Percentiles rank a stretch among this genome's conserved stretches.
Evolutionary conservation across 1,140 invertebrate genomes (phyloP).

Genomic region (Cydia strobilella): DNA sequence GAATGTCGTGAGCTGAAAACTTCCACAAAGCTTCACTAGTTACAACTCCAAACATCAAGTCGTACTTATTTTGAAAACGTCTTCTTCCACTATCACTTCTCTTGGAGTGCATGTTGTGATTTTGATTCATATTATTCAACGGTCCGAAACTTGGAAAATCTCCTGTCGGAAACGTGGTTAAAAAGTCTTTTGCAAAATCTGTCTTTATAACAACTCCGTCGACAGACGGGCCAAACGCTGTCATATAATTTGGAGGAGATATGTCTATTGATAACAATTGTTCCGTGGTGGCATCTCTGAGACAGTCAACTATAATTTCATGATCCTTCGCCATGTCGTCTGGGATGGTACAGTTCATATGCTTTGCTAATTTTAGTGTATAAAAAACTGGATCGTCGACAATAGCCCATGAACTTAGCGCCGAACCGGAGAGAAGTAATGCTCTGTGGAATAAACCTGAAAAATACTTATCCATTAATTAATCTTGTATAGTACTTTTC

Average conservation of each 20-base stretch:
- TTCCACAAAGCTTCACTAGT: conserved; percentile 91
- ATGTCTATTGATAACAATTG: conserved; percentile 90
- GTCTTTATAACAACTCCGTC: conserved; percentile 93
- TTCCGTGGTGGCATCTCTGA: conserved; percentile 87
- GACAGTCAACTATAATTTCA: conserved; percentile 90
- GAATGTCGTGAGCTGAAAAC: conserved; percentile 91
- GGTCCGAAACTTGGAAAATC: conserved; percentile 83
- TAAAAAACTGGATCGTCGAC: conserved; percentile 94
- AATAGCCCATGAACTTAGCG: conserved; percentile 95
- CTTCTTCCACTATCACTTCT: conserved; percentile 79
- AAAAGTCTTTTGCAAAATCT: conserved; percentile 87
- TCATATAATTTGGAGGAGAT: conserved; percentile 90
- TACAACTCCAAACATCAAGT: conserved; percentile 91
- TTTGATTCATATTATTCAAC: conserved; percentile 64
- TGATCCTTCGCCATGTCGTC: conserved; percentile 89
- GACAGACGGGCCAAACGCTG: conserved; percentile 91
- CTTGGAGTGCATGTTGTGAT: conserved; percentile 82
- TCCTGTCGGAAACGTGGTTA: conserved; percentile 84
- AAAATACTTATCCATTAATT: conserved; percentile 32
- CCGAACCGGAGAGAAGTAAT: conserved; percentile 95
- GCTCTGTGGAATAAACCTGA: conserved; percentile 92
- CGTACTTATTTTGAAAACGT: conserved; percentile 83
- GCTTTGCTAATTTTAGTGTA: conserved; percentile 89
- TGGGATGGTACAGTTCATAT: conserved; percentile 92
- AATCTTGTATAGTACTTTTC: too few species aligned